These are phyloP conservation scores for Syrrhaptes paradoxus DNA, from an alignment of 2,113 vertebrate species.

Conservation along the genomic window DNA sequence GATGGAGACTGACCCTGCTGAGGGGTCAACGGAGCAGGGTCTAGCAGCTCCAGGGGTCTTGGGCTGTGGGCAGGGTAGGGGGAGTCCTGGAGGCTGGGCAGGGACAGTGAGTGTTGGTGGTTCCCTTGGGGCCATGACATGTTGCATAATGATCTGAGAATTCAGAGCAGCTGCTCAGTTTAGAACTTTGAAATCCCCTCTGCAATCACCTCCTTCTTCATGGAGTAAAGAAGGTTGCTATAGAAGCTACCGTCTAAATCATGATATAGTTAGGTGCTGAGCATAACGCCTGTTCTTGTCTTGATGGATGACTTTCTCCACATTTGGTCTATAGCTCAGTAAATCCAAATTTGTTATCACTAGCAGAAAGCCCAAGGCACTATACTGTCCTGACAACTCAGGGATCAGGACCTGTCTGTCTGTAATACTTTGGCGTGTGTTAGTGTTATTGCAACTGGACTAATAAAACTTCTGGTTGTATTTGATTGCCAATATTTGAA, in stretches of 20 bases:
- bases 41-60: accelerated
- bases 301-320: not conserved
- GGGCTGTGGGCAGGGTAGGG: not conserved
- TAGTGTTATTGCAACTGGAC: not conserved
- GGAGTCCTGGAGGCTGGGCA: not conserved
- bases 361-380: not conserved
- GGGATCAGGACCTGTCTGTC: not conserved
- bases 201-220: not conserved
- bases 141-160: not conserved
- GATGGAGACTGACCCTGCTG: not conserved
- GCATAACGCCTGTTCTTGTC: not conserved
- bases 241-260: not conserved
- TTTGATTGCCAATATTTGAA: not conserved
- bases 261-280: not conserved
- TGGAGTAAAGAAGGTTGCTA: not conserved
- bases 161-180: not conserved
- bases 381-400: not conserved
- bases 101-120: too few relatives aligned
- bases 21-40: accelerated
- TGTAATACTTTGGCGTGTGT: not conserved
- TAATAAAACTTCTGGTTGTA: not conserved
- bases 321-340: not conserved
- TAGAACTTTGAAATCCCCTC: not conserved
- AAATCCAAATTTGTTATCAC: not conserved
- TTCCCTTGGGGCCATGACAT: accelerated